Conservation (phyloP, 2,888 invertebrate genomes). For the Drosophila differens region DNA sequence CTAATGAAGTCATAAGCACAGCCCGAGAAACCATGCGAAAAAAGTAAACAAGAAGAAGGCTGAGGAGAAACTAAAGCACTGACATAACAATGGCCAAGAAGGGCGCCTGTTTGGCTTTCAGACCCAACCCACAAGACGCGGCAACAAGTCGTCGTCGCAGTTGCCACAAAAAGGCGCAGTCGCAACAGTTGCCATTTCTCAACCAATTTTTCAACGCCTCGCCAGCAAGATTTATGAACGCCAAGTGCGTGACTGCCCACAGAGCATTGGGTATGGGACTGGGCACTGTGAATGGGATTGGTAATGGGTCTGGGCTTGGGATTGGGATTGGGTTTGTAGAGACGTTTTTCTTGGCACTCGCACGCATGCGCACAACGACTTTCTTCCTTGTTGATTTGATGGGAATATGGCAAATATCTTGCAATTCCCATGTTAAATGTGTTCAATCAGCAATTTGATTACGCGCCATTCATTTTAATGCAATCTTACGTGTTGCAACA, state of each 20-base stretch:
- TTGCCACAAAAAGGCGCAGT: slow-evolving; percentile 59
- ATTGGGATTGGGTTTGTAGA: neutral
- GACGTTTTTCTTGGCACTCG: slow-evolving; percentile 5
- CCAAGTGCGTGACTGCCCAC: slow-evolving; percentile 77
- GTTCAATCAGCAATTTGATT: slow-evolving; percentile 78
- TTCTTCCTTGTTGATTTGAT: slow-evolving; percentile 71
- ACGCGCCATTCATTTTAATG: slow-evolving; percentile 67
- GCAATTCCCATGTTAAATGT: slow-evolving; percentile 66
- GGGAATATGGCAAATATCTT: slow-evolving; percentile 48
- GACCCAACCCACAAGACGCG: slow-evolving; percentile 46
- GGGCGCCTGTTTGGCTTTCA: slow-evolving; percentile 56
- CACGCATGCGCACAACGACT: slow-evolving; percentile 61
- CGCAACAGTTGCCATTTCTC: slow-evolving; percentile 65
- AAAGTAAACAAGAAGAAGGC: slow-evolving; percentile 15
- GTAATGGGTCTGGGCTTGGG: neutral
- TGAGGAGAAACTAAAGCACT: slow-evolving; percentile 11
- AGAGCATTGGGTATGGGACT: slow-evolving; percentile 14
- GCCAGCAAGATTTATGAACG: slow-evolving; percentile 68
- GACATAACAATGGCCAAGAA: slow-evolving; percentile 61
- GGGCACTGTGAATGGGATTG: slow-evolving; percentile 1
- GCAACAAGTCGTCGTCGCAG: slow-evolving; percentile 33
- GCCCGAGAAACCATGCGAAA: slow-evolving; percentile 32
- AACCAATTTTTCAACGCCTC: slow-evolving; percentile 78
- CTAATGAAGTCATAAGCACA: slow-evolving; percentile 71
- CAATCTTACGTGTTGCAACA: slow-evolving; percentile 53